Percentiles rank a stretch among this genome's conserved stretches.
These are phyloP conservation scores for Oreochromis aureus DNA, from an alignment of 2,113 vertebrate genomes.

Conservation along the genomic window DNA sequence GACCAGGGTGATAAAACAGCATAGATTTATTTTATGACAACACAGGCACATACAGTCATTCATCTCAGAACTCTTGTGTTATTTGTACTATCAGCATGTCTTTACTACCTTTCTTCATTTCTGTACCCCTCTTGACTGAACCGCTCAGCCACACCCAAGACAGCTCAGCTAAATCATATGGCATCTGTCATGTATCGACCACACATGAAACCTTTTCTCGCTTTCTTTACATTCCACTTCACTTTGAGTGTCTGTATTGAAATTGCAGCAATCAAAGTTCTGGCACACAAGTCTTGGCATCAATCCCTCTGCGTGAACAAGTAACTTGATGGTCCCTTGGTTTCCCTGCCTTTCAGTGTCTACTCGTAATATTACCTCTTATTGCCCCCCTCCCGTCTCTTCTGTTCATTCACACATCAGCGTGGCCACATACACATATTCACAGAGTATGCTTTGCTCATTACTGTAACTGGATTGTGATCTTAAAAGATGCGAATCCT, in stretches of 20 bases:
- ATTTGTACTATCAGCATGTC: background rate
- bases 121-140: background rate
- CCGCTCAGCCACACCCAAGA: background rate
- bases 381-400: background rate
- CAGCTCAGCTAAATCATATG: constrained; percentile 3
- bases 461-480: background rate
- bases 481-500: background rate
- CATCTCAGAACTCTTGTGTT: background rate
- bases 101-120: background rate
- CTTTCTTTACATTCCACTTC: constrained; percentile 3
- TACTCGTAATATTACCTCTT: background rate
- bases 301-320: background rate
- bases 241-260: background rate
- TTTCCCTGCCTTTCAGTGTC: constrained; percentile 11
- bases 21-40: background rate
- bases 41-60: background rate
- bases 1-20: background rate
- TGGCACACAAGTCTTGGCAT: constrained; percentile 24
- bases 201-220: constrained; percentile 9
- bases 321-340: constrained; percentile 45
- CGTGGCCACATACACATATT: background rate
- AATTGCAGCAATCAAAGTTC: constrained; percentile 13
- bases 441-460: background rate
- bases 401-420: background rate
- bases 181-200: constrained; percentile 40